These are phyloP conservation scores for Rana temporaria DNA, from an alignment of 2,113 vertebrate species.

Conservation along the genomic window DNA sequence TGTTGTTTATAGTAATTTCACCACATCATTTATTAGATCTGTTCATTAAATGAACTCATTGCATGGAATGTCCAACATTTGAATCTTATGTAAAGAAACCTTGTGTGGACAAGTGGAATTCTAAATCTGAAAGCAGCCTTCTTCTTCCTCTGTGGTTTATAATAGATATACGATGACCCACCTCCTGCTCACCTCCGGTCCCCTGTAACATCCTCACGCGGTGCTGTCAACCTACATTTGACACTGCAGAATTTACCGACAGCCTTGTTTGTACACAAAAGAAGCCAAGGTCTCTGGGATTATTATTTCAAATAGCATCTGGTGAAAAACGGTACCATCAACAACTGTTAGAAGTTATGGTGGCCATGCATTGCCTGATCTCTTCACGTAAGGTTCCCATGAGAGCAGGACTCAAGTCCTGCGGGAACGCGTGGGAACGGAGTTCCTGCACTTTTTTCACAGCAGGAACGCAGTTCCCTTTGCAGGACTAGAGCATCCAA, in stretches of 20 bases:
- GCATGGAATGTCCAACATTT: background rate
- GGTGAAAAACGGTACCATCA: background rate
- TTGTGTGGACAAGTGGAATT: background rate
- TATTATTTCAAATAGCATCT: background rate
- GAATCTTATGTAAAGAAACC: background rate
- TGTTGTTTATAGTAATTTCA: constrained; percentile 41
- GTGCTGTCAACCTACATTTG: constrained; percentile 29
- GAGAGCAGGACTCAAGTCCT: too few relatives aligned
- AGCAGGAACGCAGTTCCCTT: too few relatives aligned
- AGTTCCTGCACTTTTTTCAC: too few relatives aligned
- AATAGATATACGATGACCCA: constrained; percentile 18
- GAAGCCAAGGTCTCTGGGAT: background rate
- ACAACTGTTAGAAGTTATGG: too few relatives aligned
- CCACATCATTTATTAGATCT: constrained; percentile 28
- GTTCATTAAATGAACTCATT: constrained; percentile 2
- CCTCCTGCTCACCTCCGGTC: constrained; percentile 31
- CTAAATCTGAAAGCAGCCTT: background rate
- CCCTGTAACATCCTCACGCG: constrained; percentile 29
- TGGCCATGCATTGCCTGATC: too few relatives aligned
- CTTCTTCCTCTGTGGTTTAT: background rate
- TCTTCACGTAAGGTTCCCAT: too few relatives aligned
- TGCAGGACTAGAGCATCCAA: too few relatives aligned
- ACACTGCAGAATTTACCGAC: constrained; percentile 20
- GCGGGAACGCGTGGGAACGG: too few relatives aligned
- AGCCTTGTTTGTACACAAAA: constrained; percentile 20